Percentiles rank a stretch among this genome's conserved stretches.
phyloP scores from a whole-genome alignment of 2,113 vertebrate species.

The Pongo pygmaeus region DNA sequence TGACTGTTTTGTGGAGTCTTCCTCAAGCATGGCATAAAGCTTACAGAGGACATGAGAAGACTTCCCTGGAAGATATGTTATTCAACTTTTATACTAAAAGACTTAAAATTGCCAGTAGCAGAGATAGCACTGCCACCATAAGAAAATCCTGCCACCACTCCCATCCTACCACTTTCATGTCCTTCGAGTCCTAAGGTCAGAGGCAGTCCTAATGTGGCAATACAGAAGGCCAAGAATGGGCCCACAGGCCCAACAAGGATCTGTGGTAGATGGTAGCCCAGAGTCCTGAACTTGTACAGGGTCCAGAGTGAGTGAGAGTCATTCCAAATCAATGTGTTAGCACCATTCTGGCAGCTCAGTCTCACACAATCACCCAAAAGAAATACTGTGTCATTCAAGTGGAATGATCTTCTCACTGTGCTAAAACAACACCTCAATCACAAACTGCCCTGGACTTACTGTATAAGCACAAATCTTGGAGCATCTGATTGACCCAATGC shows the following conservation, averaged over 20 bases:
- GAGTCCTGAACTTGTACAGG: neutral
- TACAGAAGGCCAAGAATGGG: neutral
- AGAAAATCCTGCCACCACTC: neutral
- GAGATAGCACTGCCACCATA: neutral
- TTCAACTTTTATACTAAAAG: no score
- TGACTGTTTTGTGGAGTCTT: neutral
- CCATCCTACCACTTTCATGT: accelerated
- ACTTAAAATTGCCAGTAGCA: neutral
- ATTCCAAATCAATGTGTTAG: neutral
- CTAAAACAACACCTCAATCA: neutral
- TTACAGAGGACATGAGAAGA: neutral
- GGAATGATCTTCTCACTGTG: neutral
- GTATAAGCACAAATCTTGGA: neutral
- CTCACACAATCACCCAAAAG: neutral
- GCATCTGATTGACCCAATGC: neutral
- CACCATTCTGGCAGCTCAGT: neutral
- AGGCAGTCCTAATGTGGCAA: neutral
- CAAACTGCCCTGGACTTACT: neutral
- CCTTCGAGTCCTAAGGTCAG: no score
- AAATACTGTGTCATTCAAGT: neutral
- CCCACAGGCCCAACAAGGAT: neutral
- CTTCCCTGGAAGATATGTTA: neutral
- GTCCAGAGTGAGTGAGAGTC: neutral
- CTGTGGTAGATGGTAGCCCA: neutral
- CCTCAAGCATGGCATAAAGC: neutral